Conservation (phyloP, 92 coral and sea anemone species). For the Epizoanthus fatuus region DNA sequence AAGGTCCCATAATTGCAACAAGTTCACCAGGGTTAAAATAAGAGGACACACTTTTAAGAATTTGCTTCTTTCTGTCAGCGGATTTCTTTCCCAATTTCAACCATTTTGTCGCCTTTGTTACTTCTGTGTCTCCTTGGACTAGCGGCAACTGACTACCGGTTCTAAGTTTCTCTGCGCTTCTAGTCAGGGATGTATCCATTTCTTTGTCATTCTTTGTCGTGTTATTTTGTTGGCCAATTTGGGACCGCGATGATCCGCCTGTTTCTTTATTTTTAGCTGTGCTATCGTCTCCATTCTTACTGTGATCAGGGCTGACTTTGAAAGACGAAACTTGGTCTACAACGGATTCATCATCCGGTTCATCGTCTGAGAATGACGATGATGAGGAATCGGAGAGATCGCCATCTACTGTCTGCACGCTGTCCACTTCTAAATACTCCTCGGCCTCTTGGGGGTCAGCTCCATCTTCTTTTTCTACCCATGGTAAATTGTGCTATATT, state of each 20-base stretch:
- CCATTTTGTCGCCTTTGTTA: neutral
- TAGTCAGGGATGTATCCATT: neutral
- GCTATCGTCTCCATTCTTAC: too few relatives aligned
- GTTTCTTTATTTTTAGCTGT: neutral
- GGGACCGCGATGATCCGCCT: neutral
- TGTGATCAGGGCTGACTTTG: conserved; percentile 1
- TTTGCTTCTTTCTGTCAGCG: conserved; percentile 42
- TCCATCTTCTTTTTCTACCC: neutral
- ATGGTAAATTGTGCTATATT: neutral
- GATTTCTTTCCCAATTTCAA: neutral
- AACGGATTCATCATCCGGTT: neutral
- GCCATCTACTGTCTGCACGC: neutral
- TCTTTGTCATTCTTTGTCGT: neutral
- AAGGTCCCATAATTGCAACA: conserved; percentile 79
- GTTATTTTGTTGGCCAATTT: neutral
- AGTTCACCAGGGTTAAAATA: conserved; percentile 77
- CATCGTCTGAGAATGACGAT: conserved; percentile 14
- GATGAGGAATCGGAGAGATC: conserved; percentile 1
- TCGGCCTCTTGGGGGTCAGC: neutral
- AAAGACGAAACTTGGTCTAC: conserved; percentile 1
- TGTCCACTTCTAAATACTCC: conserved; percentile 5
- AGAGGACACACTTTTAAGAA: conserved; percentile 68
- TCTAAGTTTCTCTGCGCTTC: neutral
- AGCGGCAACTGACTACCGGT: conserved; percentile 18
- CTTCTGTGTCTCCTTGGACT: neutral